Percentiles rank a stretch among this genome's conserved stretches.
These are phyloP conservation scores for Microctenopoma lineatum DNA, from an alignment of 2,797 vertebrate genomes.

Conservation along the genomic window DNA sequence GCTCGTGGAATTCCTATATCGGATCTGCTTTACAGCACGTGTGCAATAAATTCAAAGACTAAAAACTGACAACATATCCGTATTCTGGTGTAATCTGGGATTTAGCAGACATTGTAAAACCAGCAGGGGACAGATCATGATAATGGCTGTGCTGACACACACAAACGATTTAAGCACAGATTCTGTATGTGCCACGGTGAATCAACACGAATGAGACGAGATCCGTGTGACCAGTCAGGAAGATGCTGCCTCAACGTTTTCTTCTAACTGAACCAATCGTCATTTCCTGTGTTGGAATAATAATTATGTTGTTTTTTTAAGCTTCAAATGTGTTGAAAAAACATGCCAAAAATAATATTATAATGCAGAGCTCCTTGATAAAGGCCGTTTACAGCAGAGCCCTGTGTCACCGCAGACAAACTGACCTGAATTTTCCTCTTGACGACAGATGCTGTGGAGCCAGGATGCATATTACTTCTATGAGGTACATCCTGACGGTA, in stretches of 20 bases:
- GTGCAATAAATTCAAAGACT: constrained; percentile 49
- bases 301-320: background rate
- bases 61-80: constrained; percentile 23
- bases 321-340: constrained; percentile 5
- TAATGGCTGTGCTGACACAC: constrained; percentile 41
- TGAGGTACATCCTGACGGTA: constrained; percentile 30
- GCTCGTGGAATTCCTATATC: constrained; percentile 41
- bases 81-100: constrained; percentile 55
- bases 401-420: constrained; percentile 59
- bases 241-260: background rate
- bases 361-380: constrained; percentile 1
- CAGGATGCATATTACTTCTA: constrained; percentile 47
- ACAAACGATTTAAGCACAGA: constrained; percentile 45
- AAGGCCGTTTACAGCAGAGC: constrained; percentile 29
- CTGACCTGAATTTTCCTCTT: constrained; percentile 67
- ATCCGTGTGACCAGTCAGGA: background rate
- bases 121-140: constrained; percentile 38
- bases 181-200: background rate
- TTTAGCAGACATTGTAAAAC: constrained; percentile 49
- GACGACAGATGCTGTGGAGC: constrained; percentile 63
- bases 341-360: background rate
- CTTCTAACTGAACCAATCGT: background rate
- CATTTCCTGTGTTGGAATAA: background rate
- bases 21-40: constrained; percentile 48
- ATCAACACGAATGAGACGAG: constrained; percentile 3